Percentiles rank a stretch among this genome's conserved stretches.
phyloP scores from a whole-genome alignment of 2,113 vertebrate genomes.

The Pseudopodoces humilis region DNA sequence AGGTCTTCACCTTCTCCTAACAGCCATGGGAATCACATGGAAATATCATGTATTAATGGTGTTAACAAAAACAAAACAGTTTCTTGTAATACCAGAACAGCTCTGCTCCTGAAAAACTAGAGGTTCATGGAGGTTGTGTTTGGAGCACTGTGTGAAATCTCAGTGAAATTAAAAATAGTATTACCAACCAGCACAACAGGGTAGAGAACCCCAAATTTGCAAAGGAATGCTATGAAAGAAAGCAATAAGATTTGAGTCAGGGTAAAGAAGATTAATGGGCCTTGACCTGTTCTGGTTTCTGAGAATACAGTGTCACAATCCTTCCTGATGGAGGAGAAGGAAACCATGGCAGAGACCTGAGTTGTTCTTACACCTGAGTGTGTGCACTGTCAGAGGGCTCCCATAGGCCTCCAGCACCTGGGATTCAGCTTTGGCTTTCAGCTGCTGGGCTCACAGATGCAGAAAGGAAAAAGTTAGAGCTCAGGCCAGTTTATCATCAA shows the following conservation, averaged over 20 bases:
- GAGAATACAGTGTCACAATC: not conserved
- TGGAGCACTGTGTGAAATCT: not conserved
- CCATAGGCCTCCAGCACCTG: not conserved
- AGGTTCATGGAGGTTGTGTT: not conserved
- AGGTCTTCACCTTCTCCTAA: not conserved
- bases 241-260: not conserved
- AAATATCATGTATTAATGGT: not conserved
- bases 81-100: not conserved
- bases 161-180: not conserved
- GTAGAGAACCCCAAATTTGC: not conserved
- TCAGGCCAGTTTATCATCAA: not conserved
- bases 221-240: not conserved
- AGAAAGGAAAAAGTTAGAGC: not conserved
- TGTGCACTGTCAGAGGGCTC: not conserved
- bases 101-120: not conserved
- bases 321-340: not conserved
- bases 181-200: not conserved
- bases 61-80: not conserved
- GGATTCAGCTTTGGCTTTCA: not conserved
- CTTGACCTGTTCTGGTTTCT: not conserved
- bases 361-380: not conserved
- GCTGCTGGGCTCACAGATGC: not conserved
- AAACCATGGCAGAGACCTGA: not conserved
- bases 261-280: not conserved
- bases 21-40: not conserved